These are phyloP conservation scores for Tetragonula carbonaria DNA, from an alignment of 2,888 invertebrate genomes.

Conservation along the genomic window DNA sequence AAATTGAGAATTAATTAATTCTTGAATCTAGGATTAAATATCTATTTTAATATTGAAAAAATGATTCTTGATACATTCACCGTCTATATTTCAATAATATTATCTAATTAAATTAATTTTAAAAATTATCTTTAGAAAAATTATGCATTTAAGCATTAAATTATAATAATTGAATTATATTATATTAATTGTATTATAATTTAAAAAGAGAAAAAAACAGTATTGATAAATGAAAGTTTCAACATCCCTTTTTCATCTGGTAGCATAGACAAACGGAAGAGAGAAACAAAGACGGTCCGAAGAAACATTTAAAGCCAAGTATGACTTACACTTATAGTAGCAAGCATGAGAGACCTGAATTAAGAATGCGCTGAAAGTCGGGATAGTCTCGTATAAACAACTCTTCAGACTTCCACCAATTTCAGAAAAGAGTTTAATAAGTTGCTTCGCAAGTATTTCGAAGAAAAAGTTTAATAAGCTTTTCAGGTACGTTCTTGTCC, in stretches of 20 bases:
- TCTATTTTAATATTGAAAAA: too few relatives aligned
- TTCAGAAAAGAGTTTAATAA: conserved; percentile 40
- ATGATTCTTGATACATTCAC: too few relatives aligned
- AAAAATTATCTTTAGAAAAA: too few relatives aligned
- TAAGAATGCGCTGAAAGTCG: conserved; percentile 32
- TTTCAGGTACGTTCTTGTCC: background rate
- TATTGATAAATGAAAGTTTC: background rate
- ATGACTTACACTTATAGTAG: conserved; percentile 1
- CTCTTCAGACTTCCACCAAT: conserved; percentile 22
- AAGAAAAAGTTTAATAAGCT: conserved; percentile 16
- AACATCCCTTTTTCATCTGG: background rate
- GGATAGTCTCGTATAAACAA: conserved; percentile 35
- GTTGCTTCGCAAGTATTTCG: conserved; percentile 11
- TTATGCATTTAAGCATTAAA: background rate
- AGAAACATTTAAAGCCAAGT: conserved; percentile 30
- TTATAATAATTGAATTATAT: background rate
- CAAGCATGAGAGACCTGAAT: conserved; percentile 21
- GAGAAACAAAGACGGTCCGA: background rate
- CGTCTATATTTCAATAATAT: background rate
- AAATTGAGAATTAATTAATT: too few relatives aligned
- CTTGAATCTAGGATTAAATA: too few relatives aligned
- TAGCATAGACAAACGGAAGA: background rate
- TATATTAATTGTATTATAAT: background rate
- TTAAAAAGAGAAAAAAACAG: background rate
- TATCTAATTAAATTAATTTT: background rate